Evolutionary conservation across 2,888 invertebrate species (phyloP).

Genomic region (Dasysyrphus albostriatus): DNA sequence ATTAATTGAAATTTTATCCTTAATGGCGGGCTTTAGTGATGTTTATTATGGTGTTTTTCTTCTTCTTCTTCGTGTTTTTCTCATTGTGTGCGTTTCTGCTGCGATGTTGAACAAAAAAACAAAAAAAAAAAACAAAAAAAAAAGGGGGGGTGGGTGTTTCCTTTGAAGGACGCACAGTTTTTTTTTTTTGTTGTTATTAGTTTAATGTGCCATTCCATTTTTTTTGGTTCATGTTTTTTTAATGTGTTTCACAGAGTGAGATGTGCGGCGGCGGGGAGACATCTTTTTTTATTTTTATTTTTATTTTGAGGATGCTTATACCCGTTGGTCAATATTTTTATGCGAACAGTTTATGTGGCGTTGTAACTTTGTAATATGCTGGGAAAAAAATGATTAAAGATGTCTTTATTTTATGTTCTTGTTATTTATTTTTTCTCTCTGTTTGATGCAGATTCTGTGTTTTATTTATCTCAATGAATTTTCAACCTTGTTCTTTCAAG

Average conservation of each 20-base stretch:
- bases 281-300: constrained; percentile 16
- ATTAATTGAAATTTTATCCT: constrained; percentile 70
- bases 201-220: constrained; percentile 52
- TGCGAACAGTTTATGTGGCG: constrained; percentile 5
- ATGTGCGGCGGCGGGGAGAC: constrained; percentile 8
- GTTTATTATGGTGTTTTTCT: constrained; percentile 34
- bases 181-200: constrained; percentile 53
- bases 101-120: neutral
- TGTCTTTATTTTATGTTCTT: constrained; percentile 50
- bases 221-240: constrained; percentile 56
- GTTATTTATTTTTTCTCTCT: constrained; percentile 10
- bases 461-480: constrained; percentile 50
- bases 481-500: neutral
- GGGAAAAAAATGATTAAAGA: constrained; percentile 53
- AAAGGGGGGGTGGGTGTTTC: neutral
- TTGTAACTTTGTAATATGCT: constrained; percentile 23
- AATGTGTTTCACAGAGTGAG: constrained; percentile 15
- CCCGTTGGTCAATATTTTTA: constrained; percentile 17
- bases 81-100: constrained; percentile 15
- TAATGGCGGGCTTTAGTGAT: constrained; percentile 54
- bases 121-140: neutral
- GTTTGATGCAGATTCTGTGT: constrained; percentile 14
- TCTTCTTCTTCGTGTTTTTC: neutral
- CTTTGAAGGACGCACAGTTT: constrained; percentile 41
- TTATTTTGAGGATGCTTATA: constrained; percentile 20